A percentile compares a stretch with the other conserved stretches of the same genome.
phyloP scores from a whole-genome alignment of 2,113 vertebrate genomes.

The Calyptommatus sinebrachiatus region DNA sequence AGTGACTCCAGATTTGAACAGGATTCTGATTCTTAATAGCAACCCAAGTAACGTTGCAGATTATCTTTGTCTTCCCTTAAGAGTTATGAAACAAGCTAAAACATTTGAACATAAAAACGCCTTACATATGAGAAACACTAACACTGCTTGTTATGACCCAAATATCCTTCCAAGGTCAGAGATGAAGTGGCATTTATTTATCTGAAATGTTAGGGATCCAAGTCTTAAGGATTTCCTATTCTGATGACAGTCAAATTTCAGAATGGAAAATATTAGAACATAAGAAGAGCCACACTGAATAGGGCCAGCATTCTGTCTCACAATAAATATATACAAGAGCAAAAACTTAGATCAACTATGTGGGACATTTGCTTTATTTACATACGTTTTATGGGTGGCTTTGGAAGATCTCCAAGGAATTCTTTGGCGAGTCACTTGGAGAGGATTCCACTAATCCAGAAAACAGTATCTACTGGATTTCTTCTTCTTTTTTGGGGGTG shows the following conservation, averaged over 20 bases:
- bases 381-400: neutral
- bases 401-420: too few species aligned
- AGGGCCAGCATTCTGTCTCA: too few species aligned
- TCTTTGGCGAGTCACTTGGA: too few species aligned
- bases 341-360: neutral
- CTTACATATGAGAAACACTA: too few species aligned
- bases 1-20: neutral
- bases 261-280: neutral
- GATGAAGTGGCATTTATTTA: too few species aligned
- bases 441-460: too few species aligned
- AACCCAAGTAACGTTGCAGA: neutral
- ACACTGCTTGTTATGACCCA: neutral
- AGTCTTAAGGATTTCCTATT: neutral
- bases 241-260: neutral
- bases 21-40: neutral
- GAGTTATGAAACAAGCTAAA: neutral
- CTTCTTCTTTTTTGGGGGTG: too few species aligned
- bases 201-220: neutral
- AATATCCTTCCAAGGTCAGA: neutral
- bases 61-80: neutral
- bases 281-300: too few species aligned
- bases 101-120: neutral
- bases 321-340: neutral
- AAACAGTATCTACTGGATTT: too few species aligned
- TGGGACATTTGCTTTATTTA: neutral